phyloP scores from a whole-genome alignment of 2,888 invertebrate genomes.

The Pandemis heparana region DNA sequence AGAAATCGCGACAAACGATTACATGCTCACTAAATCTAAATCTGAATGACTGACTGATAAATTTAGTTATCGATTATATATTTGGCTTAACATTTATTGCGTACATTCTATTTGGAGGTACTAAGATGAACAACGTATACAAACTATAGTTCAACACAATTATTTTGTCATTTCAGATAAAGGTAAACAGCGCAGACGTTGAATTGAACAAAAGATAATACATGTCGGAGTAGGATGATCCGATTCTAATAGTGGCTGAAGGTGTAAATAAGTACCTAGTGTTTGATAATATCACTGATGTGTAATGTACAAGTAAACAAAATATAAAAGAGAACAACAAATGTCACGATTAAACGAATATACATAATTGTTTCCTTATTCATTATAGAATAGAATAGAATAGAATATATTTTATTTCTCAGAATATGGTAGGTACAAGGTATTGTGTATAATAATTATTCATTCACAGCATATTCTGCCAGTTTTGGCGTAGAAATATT shows the following conservation, averaged over 20 bases:
- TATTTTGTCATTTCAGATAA: slow-evolving; percentile 30
- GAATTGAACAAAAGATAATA: slow-evolving; percentile 35
- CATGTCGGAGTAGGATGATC: neutral
- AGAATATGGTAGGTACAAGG: no score
- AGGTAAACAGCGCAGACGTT: slow-evolving; percentile 11
- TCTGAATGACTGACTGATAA: neutral
- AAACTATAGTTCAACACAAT: neutral
- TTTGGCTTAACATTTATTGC: neutral
- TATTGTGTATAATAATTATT: no score
- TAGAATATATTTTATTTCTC: no score
- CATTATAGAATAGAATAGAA: no score
- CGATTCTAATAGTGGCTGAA: neutral
- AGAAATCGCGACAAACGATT: neutral
- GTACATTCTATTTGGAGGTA: neutral
- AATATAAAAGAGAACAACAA: slow-evolving; percentile 2
- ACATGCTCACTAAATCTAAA: neutral
- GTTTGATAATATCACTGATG: neutral
- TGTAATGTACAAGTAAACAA: slow-evolving; percentile 5
- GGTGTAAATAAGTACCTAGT: neutral
- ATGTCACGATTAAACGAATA: neutral
- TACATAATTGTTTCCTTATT: neutral
- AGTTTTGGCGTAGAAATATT: no score
- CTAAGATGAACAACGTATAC: neutral
- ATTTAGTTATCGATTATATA: neutral
- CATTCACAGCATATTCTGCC: no score